Evolutionary conservation across 2,888 invertebrate genomes (phyloP).

Genomic region (Lepidochrysops patricia): DNA sequence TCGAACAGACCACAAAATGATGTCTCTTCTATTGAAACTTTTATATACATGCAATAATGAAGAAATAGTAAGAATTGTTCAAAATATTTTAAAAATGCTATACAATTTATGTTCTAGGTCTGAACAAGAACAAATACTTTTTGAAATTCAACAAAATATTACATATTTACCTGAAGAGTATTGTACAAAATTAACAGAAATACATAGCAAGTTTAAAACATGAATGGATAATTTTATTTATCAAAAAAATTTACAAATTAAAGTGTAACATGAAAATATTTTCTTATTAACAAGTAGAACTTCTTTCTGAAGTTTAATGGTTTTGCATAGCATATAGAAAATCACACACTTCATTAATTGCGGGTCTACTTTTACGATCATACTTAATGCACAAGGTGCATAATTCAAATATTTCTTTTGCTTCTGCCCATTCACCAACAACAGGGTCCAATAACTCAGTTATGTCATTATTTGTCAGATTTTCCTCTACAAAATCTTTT

Average conservation of each 20-base stretch:
- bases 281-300: background rate
- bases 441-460: slow-evolving; percentile 69
- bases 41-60: slow-evolving; percentile 44
- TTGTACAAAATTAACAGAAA: background rate
- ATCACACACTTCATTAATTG: slow-evolving; percentile 70
- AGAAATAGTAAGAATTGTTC: slow-evolving; percentile 31
- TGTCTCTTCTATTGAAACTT: slow-evolving; percentile 48
- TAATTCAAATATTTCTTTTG: slow-evolving; percentile 67
- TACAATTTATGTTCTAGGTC: slow-evolving; percentile 37
- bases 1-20: slow-evolving; percentile 38
- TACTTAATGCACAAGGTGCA: slow-evolving; percentile 72
- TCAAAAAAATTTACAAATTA: background rate
- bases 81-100: slow-evolving; percentile 42
- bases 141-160: background rate
- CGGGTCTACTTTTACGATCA: slow-evolving; percentile 71
- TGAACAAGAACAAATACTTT: slow-evolving; percentile 36
- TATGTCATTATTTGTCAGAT: slow-evolving; percentile 63
- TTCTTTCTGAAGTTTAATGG: too few relatives aligned
- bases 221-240: background rate
- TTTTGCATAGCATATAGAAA: slow-evolving; percentile 32
- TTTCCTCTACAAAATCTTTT: slow-evolving; percentile 69
- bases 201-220: background rate
- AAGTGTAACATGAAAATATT: background rate
- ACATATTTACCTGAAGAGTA: background rate
- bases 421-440: slow-evolving; percentile 70